A percentile compares a stretch with the other conserved stretches of the same genome.
Evolutionary conservation across 2,888 invertebrate genomes (phyloP).

Genomic region (Rotaria sp.): DNA sequence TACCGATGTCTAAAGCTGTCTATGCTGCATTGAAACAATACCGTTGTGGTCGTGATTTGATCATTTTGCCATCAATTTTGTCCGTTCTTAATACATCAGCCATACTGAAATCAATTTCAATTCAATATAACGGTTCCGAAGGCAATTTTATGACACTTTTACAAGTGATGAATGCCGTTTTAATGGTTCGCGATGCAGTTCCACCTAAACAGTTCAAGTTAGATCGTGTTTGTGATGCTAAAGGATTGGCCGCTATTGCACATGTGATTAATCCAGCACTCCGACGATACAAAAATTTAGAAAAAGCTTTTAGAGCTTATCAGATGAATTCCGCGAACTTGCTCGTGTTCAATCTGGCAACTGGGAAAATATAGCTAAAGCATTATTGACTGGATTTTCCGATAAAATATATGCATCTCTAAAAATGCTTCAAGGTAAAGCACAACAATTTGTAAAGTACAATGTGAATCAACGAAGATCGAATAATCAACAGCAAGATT

Average conservation of each 20-base stretch:
- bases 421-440: background rate
- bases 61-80: background rate
- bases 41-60: background rate
- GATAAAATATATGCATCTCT: background rate
- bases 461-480: background rate
- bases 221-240: background rate
- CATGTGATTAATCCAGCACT: background rate
- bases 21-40: background rate
- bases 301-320: background rate
- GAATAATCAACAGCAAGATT: background rate
- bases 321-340: background rate
- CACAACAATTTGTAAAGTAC: background rate
- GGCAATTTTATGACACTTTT: conserved; percentile 6
- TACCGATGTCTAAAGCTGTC: background rate
- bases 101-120: background rate
- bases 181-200: background rate
- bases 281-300: background rate
- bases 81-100: background rate
- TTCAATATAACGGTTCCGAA: background rate
- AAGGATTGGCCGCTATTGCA: background rate
- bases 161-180: background rate
- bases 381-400: background rate
- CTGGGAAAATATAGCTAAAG: conserved; percentile 14
- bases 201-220: background rate
- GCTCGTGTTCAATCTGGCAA: background rate